Conservation (phyloP, 2,113 vertebrate species). For the Trinectes maculatus region DNA sequence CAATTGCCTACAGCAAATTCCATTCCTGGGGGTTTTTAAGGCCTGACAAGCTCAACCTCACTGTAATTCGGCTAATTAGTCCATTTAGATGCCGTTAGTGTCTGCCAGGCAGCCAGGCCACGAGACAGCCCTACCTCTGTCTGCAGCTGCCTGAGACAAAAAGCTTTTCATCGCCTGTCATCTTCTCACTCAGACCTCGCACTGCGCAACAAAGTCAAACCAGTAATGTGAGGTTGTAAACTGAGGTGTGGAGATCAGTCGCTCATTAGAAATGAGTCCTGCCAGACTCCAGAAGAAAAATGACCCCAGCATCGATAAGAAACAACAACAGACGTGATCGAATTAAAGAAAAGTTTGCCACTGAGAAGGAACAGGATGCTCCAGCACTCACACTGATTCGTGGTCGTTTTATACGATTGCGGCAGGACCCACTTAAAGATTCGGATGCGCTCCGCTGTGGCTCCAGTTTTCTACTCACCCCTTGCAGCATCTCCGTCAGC, state of each 20-base stretch:
- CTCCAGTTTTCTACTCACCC: slow-evolving; percentile 82
- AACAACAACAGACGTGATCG: no score
- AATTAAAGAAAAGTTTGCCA: no score
- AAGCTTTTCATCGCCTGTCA: slow-evolving; percentile 72
- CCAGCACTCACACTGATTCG: neutral
- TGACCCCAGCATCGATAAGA: no score
- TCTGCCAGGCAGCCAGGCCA: slow-evolving; percentile 65
- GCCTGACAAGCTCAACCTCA: slow-evolving; percentile 75
- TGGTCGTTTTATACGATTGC: no score
- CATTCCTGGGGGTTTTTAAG: slow-evolving; percentile 59
- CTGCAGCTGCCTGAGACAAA: slow-evolving; percentile 65
- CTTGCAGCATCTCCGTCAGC: slow-evolving; percentile 97
- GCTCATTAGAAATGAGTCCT: slow-evolving; percentile 33
- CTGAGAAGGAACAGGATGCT: neutral
- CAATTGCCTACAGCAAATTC: slow-evolving; percentile 76
- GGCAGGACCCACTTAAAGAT: no score
- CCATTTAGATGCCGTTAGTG: slow-evolving; percentile 74
- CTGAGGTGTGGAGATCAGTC: slow-evolving; percentile 64
- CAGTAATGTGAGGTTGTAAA: slow-evolving; percentile 58
- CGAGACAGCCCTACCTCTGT: slow-evolving; percentile 73
- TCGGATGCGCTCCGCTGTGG: no score
- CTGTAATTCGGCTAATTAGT: slow-evolving; percentile 79
- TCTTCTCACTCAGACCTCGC: slow-evolving; percentile 53
- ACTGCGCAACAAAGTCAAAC: slow-evolving; percentile 60
- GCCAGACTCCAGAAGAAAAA: slow-evolving; percentile 23